Evolutionary conservation across 1,140 invertebrate species (phyloP), one percentile per base, ranked within the genome.

Genomic region (Drosophila tsacasi): DNA sequence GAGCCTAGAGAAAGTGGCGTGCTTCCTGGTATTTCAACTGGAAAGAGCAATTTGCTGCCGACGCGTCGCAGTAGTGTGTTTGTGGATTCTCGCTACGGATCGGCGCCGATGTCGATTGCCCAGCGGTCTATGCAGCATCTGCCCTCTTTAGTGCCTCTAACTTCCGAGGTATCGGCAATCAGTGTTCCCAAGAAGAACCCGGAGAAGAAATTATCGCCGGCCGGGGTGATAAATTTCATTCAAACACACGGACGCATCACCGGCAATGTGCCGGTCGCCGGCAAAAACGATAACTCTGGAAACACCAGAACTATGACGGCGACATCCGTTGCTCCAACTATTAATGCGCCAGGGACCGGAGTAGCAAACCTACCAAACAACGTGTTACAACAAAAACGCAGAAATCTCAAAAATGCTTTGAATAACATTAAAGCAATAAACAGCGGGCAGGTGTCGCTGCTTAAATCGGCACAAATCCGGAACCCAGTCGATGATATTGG

Each of bases 401-500:
- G 85, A 32, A 92, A 92, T 75, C 77, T 92, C 8, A 91, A 91
- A 42, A 90, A 83, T 19, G 64, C 91, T 2, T 27, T 91, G 5
- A 92, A 78, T 46, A 92, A 92, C 17, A 91, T 86, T 15, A 87
- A 74, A 52, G 87, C 86, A 46, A 87, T 81, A 37, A 73, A 84
- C n/a, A 65, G 76, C n/a, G 87, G 91, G 3, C 91, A 92, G 50
- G 76, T 92, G 9, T 92, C 91, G 10, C 57, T 92, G 19, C 69
- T 92, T 6, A 92, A 92, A 52, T 74, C 81, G 27, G 30, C 91
- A 2, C 84, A 91, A n/a, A 44, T 21, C 19, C 74, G 58, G 42
- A 68, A 19, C 7, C 32, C 19, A 32, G 40, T 40, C 50, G 73
- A 77, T 27, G 42, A 72, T 47, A 55, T 79, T 23, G 30, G 63